A percentile compares a stretch with the other conserved stretches of the same genome.
phyloP scores from a whole-genome alignment of 2,113 vertebrate genomes.

The Corvus hawaiiensis region DNA sequence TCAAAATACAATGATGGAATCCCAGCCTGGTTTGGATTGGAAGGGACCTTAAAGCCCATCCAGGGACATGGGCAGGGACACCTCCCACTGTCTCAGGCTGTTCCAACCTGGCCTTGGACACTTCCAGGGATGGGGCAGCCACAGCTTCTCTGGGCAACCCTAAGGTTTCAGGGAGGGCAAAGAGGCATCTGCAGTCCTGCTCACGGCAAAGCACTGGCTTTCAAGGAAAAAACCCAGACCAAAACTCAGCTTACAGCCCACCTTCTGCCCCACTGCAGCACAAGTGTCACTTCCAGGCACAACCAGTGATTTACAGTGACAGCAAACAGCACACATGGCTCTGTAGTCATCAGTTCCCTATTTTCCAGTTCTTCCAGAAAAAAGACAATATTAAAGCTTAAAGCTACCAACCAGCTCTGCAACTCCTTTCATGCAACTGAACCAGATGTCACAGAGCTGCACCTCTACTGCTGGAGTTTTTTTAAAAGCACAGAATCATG shows the following conservation, averaged over 20 bases:
- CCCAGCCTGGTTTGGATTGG: background rate
- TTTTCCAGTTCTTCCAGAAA: background rate
- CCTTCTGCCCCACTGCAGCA: background rate
- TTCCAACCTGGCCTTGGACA: background rate
- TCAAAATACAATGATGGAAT: background rate
- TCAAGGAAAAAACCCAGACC: accelerated
- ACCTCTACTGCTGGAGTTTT: background rate
- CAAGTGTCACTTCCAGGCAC: background rate
- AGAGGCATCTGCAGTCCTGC: background rate
- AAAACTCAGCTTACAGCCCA: background rate
- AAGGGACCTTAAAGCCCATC: accelerated
- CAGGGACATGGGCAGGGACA: background rate
- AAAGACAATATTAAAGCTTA: background rate
- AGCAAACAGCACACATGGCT: background rate
- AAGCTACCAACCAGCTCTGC: background rate
- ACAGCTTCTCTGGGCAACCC: background rate
- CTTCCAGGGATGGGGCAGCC: background rate
- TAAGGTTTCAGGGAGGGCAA: background rate
- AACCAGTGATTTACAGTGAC: accelerated
- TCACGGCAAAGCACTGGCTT: background rate
- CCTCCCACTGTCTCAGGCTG: background rate
- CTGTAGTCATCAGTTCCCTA: accelerated
- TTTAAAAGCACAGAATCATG: background rate
- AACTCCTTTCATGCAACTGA: background rate
- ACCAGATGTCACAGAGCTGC: background rate